phyloP scores from a whole-genome alignment of 2,797 vertebrate genomes.

The Echiichthys vipera region DNA sequence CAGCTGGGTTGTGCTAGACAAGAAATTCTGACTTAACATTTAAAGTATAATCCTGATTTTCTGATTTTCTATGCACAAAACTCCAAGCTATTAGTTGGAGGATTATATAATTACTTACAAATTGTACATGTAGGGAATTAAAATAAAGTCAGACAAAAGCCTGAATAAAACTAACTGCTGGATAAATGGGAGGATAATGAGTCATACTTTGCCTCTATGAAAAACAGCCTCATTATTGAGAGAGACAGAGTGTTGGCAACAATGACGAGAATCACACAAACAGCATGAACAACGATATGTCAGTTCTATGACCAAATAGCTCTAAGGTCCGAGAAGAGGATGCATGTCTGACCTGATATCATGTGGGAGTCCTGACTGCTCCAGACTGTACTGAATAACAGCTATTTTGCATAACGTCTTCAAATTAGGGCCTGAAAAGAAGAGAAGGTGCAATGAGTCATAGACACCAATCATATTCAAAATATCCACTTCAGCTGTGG shows the following conservation, averaged over 20 bases:
- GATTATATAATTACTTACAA: slow-evolving; percentile 23
- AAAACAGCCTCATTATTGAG: slow-evolving; percentile 48
- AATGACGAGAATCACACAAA: slow-evolving; percentile 44
- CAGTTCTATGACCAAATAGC: slow-evolving; percentile 35
- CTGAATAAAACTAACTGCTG: slow-evolving; percentile 8
- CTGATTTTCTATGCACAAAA: slow-evolving; percentile 7
- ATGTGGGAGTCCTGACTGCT: slow-evolving; percentile 97
- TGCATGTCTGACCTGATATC: slow-evolving; percentile 91
- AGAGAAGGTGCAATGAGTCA: slow-evolving; percentile 62
- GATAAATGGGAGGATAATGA: slow-evolving; percentile 59
- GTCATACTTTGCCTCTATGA: slow-evolving; percentile 53
- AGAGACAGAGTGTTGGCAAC: slow-evolving; percentile 25
- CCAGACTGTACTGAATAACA: slow-evolving; percentile 97
- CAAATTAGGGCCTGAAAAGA: slow-evolving; percentile 92
- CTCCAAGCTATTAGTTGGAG: slow-evolving; percentile 7
- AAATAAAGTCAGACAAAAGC: slow-evolving; percentile 37
- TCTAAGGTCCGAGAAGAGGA: slow-evolving; percentile 35
- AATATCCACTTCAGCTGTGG: slow-evolving; percentile 49
- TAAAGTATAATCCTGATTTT: not conserved
- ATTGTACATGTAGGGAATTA: not conserved
- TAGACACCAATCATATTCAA: slow-evolving; percentile 30
- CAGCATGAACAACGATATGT: slow-evolving; percentile 41
- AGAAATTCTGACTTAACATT: not conserved
- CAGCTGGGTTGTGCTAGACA: not conserved
- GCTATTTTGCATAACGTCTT: slow-evolving; percentile 99